Evolutionary conservation across 1,140 invertebrate genomes (phyloP).

Genomic region (Bicyclus anynana): DNA sequence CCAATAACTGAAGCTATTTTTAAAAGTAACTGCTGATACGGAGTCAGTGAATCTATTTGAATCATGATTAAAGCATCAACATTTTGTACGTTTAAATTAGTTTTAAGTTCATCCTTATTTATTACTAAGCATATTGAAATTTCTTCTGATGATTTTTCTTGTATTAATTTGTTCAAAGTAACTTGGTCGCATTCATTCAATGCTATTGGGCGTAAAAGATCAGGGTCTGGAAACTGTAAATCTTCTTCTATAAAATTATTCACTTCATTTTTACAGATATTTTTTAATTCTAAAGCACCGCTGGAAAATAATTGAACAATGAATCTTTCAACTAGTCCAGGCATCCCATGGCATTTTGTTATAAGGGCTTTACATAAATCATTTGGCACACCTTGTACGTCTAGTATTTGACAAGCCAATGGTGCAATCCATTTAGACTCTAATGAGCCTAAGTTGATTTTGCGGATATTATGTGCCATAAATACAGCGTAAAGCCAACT

Average conservation of each 20-base stretch:
- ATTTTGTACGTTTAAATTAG: constrained; percentile 61
- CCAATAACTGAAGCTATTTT: constrained; percentile 77
- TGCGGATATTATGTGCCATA: constrained; percentile 50
- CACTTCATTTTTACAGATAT: constrained; percentile 40
- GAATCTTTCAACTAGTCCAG: constrained; percentile 66
- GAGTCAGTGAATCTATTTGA: constrained; percentile 72
- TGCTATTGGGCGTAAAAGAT: constrained; percentile 47
- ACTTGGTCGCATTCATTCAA: constrained; percentile 44
- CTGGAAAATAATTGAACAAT: constrained; percentile 70
- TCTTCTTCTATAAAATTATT: constrained; percentile 37
- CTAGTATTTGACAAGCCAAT: constrained; percentile 71
- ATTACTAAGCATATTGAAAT: constrained; percentile 52
- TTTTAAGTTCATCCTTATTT: constrained; percentile 50
- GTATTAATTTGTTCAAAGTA: constrained; percentile 39
- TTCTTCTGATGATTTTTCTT: constrained; percentile 42
- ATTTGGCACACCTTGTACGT: constrained; percentile 61
- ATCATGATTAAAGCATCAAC: constrained; percentile 73
- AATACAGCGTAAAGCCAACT: constrained; percentile 60
- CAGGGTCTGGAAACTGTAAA: constrained; percentile 49
- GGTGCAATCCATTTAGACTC: constrained; percentile 46
- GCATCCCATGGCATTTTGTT: constrained; percentile 64
- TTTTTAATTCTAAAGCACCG: constrained; percentile 56
- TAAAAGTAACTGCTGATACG: constrained; percentile 74
- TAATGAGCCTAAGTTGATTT: constrained; percentile 53
- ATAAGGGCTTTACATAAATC: constrained; percentile 62